Evolutionary conservation across 2,113 vertebrate species (phyloP).

Genomic region (Pongo pygmaeus): DNA sequence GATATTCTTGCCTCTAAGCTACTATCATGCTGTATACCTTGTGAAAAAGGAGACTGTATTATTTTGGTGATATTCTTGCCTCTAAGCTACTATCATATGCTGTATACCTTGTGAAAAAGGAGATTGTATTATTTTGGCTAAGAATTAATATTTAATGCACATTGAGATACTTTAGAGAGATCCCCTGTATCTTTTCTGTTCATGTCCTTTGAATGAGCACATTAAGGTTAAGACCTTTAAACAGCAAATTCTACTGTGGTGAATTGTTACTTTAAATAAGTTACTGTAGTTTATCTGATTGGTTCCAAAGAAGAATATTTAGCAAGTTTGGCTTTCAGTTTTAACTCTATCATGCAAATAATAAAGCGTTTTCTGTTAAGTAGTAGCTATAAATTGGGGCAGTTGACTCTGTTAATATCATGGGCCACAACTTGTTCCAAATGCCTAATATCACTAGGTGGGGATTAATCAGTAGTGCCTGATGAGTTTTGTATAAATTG

Average conservation of each 20-base stretch:
- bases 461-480: not conserved
- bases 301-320: not conserved
- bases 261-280: not conserved
- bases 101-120: not conserved
- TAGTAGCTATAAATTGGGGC: not conserved
- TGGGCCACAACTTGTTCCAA: not conserved
- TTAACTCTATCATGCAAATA: not conserved
- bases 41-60: not conserved
- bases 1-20: not conserved
- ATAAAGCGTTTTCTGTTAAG: not conserved
- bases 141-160: constrained; percentile 2
- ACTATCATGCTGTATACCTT: not conserved
- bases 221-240: not conserved
- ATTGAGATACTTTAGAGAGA: not conserved
- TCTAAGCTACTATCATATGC: not conserved
- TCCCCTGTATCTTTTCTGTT: not conserved
- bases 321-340: constrained; percentile 24
- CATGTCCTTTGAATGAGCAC: not conserved
- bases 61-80: not conserved
- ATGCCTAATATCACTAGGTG: not conserved
- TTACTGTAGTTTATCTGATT: not conserved
- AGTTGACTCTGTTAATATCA: not conserved
- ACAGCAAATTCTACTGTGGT: not conserved
- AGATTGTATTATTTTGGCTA: not conserved
- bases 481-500: not conserved